These are phyloP conservation scores for Glyptemys insculpta DNA, from an alignment of 2,797 vertebrate genomes.

Conservation along the genomic window DNA sequence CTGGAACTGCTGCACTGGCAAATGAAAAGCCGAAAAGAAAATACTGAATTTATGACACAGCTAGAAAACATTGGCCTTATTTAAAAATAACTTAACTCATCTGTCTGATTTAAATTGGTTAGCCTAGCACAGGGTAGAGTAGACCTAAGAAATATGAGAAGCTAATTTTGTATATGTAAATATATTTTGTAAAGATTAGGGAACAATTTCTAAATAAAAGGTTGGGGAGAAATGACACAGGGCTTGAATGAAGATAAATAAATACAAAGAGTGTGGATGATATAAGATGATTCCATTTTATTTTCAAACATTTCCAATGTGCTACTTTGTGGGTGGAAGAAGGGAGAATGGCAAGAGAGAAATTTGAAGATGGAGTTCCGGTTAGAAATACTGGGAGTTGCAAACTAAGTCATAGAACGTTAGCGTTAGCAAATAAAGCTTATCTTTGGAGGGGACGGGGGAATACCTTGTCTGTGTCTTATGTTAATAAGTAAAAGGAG, in stretches of 20 bases:
- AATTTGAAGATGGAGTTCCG: background rate
- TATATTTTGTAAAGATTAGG: background rate
- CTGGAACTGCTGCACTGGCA: background rate
- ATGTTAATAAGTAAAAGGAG: background rate
- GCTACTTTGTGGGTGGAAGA: background rate
- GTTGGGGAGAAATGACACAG: background rate
- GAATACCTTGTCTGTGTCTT: background rate
- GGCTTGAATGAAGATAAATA: background rate
- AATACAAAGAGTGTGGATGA: background rate
- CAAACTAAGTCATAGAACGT: background rate
- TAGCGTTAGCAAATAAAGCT: background rate
- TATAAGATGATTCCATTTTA: fast-evolving
- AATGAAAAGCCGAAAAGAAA: background rate
- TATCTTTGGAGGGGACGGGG: background rate
- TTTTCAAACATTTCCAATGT: background rate
- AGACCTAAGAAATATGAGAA: background rate
- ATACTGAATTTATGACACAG: fast-evolving
- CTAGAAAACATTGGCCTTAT: background rate
- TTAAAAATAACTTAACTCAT: background rate
- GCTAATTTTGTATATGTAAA: background rate
- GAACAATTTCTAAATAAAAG: background rate
- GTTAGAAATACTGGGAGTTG: fast-evolving
- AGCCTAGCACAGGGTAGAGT: background rate
- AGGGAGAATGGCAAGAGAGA: background rate
- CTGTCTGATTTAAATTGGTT: background rate